A percentile compares a stretch with the other conserved stretches of the same genome.
Conservation (phyloP, 2,888 invertebrate species). For the Merodon equestris region DNA sequence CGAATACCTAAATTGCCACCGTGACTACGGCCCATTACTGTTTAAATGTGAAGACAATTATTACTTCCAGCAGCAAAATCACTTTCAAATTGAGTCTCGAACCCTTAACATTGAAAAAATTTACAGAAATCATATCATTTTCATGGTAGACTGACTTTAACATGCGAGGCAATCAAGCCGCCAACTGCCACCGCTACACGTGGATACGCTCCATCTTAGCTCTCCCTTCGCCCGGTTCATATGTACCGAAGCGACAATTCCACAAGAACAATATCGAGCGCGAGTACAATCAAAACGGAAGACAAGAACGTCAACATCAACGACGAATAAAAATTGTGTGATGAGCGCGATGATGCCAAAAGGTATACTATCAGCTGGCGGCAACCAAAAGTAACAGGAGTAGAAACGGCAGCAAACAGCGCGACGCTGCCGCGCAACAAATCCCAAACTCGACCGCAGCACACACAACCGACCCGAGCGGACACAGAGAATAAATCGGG, state of each 20-base stretch:
- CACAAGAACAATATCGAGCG: slow-evolving; percentile 54
- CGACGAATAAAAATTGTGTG: slow-evolving; percentile 54
- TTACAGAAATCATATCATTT: slow-evolving; percentile 27
- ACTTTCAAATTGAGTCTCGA: too few species aligned
- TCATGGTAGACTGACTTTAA: slow-evolving; percentile 51
- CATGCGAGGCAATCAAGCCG: slow-evolving; percentile 52
- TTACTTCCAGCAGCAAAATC: too few species aligned
- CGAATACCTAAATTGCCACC: too few species aligned
- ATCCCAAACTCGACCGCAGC: too few species aligned
- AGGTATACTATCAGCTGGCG: slow-evolving; percentile 62
- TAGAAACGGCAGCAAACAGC: slow-evolving; percentile 50
- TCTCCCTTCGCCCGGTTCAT: slow-evolving; percentile 17
- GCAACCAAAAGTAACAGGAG: slow-evolving; percentile 44
- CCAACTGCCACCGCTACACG: slow-evolving; percentile 25
- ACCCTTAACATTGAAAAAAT: too few species aligned
- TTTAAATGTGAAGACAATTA: too few species aligned
- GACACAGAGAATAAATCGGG: slow-evolving; percentile 51
- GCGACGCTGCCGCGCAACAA: slow-evolving; percentile 32
- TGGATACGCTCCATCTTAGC: slow-evolving; percentile 30
- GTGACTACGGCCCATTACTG: too few species aligned
- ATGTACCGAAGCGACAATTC: slow-evolving; percentile 46
- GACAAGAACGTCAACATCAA: slow-evolving; percentile 29
- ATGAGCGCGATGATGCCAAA: slow-evolving; percentile 64
- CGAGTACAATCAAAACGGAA: too few species aligned
- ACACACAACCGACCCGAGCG: slow-evolving; percentile 4